Base-by-base conservation (phyloP, 1,140 invertebrate genomes). In the Drosophila subobscura region DNA sequence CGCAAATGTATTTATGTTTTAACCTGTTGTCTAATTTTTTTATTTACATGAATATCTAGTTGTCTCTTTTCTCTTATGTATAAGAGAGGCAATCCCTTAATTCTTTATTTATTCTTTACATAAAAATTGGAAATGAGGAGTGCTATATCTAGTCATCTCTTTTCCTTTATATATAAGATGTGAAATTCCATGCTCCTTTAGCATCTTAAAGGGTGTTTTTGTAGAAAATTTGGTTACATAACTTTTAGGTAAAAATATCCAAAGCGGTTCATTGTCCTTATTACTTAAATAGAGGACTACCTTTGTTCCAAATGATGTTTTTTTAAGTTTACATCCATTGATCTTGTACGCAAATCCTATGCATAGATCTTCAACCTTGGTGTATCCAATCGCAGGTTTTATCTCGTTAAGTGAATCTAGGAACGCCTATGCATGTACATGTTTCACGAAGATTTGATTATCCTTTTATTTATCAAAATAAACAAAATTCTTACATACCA, bases 111-210 rank as follows among this genome's bases (percentile, higher is more conserved):
- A 53, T 40, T 53, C 23, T 4, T 12, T 25, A 6, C 6, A 29
- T 29, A 53, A 1, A 41, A 41, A 25, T 23, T 53, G 29, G 22
- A 53, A 40, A 5, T n/a, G 14, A 0, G 51, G 2, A 33, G 14
- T 8, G 16, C 8, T 23, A 40, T 53, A 53, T 53, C 33, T 33
- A n/a, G n/a, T 53, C 16, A 22, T 5, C 33, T 41, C 33, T 20
- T 53, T 40, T 7, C 51, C 51, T 53, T 40, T 40, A n/a, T 53
- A 53, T 53, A 41, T 14, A 5, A 53, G 10, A 41, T 53, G 51
- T 7, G 51, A 40, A 53, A 53, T 53, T n/a, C 51, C 51, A 40
- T 53, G 22, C 10, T 53, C 33, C 22, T 3, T 41, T n/a, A n/a
- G n/a, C n/a, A n/a, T n/a, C n/a, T n/a, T 8, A 14, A 41, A 53